Evolutionary conservation across 2,797 vertebrate species (phyloP).

Genomic region (Leptatherina wallacei): DNA sequence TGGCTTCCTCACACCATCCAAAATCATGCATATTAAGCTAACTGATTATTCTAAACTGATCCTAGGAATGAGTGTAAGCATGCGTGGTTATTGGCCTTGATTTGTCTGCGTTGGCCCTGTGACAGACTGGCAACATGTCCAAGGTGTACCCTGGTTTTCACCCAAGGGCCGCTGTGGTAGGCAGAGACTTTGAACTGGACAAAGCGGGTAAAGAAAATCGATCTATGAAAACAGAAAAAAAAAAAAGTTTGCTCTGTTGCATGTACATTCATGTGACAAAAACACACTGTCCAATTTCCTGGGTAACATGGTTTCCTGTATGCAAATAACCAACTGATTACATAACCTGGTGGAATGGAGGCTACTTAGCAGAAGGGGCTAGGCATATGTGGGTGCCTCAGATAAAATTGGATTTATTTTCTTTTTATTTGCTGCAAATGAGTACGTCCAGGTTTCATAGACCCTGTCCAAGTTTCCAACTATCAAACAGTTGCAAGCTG

Average conservation of each 20-base stretch:
- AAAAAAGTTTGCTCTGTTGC: background rate
- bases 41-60: no score
- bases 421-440: slow-evolving; percentile 19
- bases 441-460: slow-evolving; percentile 9
- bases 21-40: no score
- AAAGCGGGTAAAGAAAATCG: no score
- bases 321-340: background rate
- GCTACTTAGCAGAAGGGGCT: background rate
- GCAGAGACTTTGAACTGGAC: no score
- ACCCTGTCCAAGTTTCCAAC: slow-evolving; percentile 49
- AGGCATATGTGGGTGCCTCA: slow-evolving; percentile 9
- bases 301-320: background rate
- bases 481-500: slow-evolving; percentile 46
- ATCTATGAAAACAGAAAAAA: no score
- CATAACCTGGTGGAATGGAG: slow-evolving; percentile 6
- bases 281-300: background rate
- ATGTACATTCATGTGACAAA: background rate
- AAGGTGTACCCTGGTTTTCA: no score
- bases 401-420: slow-evolving; percentile 7
- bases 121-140: background rate
- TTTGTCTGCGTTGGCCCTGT: no score
- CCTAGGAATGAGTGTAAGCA: no score
- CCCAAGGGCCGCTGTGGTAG: background rate
- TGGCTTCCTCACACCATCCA: no score
- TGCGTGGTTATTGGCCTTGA: no score